A percentile compares a stretch with the other conserved stretches of the same genome.
Evolutionary conservation across 2,797 vertebrate genomes (phyloP).

Genomic region (Xenentodon cancila): DNA sequence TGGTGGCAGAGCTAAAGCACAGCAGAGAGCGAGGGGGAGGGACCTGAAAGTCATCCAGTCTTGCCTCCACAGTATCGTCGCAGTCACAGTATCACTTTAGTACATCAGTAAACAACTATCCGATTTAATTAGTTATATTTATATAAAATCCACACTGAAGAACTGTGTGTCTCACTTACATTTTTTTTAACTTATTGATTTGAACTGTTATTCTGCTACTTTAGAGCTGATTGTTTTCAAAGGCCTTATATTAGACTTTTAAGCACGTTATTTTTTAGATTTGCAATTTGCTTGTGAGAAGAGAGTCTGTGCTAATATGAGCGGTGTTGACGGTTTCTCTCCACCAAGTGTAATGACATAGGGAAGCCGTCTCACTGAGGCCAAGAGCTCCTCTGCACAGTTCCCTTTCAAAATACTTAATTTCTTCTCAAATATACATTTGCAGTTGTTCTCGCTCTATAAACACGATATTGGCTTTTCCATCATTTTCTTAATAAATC

Average conservation of each 20-base stretch:
- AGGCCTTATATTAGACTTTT: background rate
- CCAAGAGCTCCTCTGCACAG: slow-evolving; percentile 10
- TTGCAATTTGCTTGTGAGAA: background rate
- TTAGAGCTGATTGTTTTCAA: background rate
- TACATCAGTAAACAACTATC: background rate
- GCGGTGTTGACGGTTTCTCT: slow-evolving; percentile 1
- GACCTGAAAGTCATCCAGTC: background rate
- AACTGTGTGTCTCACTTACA: no score
- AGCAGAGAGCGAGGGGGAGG: background rate
- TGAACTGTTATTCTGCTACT: slow-evolving; percentile 4
- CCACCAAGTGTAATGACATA: background rate
- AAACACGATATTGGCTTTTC: slow-evolving; percentile 35
- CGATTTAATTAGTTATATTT: no score
- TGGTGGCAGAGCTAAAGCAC: background rate
- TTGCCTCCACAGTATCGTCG: no score
- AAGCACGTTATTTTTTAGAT: background rate
- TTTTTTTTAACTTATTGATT: no score
- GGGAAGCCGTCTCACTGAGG: slow-evolving; percentile 8
- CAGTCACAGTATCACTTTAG: background rate
- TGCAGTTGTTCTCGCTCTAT: slow-evolving; percentile 26
- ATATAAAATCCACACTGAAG: no score
- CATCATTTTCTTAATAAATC: slow-evolving; percentile 59
- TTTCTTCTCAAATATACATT: slow-evolving; percentile 35
- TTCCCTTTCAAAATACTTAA: slow-evolving; percentile 30
- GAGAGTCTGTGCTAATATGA: no score